Evolutionary conservation across 2,113 vertebrate species (phyloP).

Genomic region (Clarias macrocephalus): DNA sequence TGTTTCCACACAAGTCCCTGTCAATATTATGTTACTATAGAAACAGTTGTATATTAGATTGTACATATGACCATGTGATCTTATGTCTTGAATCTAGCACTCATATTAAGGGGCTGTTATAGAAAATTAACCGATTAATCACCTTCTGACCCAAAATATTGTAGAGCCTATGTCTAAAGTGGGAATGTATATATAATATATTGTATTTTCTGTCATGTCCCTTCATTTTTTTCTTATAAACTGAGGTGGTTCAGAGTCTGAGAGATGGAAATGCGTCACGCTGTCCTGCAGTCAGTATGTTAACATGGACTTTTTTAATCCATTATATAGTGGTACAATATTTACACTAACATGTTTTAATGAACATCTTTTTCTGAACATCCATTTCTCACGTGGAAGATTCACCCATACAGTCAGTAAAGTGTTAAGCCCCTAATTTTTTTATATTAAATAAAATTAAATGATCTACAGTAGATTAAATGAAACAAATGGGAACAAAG

Average conservation of each 20-base stretch:
- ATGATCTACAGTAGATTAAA: no score
- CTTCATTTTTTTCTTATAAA: conserved; percentile 41
- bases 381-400: no score
- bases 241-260: conserved; percentile 75
- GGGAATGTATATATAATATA: no score
- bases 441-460: no score
- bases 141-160: not conserved
- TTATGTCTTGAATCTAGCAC: no score
- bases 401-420: no score
- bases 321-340: not conserved
- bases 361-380: not conserved
- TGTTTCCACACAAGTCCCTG: not conserved
- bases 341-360: not conserved
- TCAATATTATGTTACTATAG: not conserved
- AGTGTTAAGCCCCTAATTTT: no score
- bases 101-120: no score
- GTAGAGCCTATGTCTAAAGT: not conserved
- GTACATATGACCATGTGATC: not conserved
- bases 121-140: no score
- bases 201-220: not conserved
- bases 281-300: conserved; percentile 67
- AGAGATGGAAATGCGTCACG: conserved; percentile 64
- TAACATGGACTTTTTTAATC: not conserved
- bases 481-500: no score
- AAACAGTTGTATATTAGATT: not conserved